Evolutionary conservation across 2,888 invertebrate species (phyloP).

Genomic region (Adelphocoris suturalis): DNA sequence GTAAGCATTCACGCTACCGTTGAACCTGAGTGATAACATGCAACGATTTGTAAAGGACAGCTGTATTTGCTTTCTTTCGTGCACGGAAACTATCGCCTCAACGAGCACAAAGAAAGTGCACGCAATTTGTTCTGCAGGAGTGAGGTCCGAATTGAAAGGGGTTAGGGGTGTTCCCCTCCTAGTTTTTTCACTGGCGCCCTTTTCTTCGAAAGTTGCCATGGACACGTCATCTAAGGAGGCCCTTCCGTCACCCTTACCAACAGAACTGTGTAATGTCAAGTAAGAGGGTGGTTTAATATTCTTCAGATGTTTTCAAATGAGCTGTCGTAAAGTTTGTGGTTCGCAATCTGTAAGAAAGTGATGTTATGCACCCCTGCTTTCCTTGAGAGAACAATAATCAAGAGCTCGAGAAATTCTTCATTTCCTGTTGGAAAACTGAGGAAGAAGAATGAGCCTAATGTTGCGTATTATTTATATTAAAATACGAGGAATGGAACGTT

Average conservation of each 20-base stretch:
- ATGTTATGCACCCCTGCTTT: constrained; percentile 64
- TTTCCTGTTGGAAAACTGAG: constrained; percentile 9
- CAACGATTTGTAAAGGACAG: constrained; percentile 56
- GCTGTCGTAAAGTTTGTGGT: constrained; percentile 68
- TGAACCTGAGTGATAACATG: background rate
- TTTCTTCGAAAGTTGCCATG: constrained; percentile 64
- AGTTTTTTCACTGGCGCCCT: constrained; percentile 61
- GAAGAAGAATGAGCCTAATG: background rate
- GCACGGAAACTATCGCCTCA: constrained; percentile 25
- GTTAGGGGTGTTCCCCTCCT: constrained; percentile 8
- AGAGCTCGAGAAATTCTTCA: constrained; percentile 38
- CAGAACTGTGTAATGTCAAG: constrained; percentile 56
- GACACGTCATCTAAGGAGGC: constrained; percentile 58
- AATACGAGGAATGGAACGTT: too few species aligned
- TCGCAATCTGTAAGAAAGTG: constrained; percentile 66
- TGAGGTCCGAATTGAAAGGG: constrained; percentile 24
- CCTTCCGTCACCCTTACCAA: constrained; percentile 22
- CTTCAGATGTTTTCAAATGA: constrained; percentile 68
- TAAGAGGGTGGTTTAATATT: constrained; percentile 62
- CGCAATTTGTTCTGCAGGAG: constrained; percentile 56
- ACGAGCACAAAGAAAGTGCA: constrained; percentile 58
- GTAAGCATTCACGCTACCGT: constrained; percentile 31
- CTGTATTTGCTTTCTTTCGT: constrained; percentile 55
- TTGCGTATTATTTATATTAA: too few species aligned
- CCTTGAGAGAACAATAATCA: constrained; percentile 57